Conservation (phyloP, 2,888 invertebrate species). For the Apantesis nais region DNA sequence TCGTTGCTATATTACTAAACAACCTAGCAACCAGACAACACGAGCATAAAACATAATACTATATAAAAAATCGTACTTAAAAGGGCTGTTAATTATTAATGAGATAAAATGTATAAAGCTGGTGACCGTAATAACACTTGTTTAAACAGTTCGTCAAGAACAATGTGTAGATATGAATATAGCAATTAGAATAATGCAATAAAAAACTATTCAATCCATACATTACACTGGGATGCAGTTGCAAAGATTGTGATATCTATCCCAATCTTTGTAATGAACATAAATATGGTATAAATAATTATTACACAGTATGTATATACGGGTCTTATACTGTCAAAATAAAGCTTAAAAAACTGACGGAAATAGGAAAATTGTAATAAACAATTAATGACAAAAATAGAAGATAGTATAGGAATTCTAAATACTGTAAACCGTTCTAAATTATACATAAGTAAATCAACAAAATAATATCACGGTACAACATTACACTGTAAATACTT, state of each 20-base stretch:
- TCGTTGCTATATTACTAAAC: constrained; percentile 35
- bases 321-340: not conserved
- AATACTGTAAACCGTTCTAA: not conserved
- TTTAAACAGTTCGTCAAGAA: constrained; percentile 35
- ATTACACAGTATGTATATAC: not conserved
- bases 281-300: too few relatives aligned
- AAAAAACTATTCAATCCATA: constrained; percentile 34
- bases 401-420: constrained; percentile 21
- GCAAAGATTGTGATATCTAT: constrained; percentile 16
- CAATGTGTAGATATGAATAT: constrained; percentile 29
- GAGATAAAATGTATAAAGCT: constrained; percentile 37
- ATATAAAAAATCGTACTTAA: constrained; percentile 39
- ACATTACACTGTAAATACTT: constrained; percentile 7
- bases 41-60: constrained; percentile 41
- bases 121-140: constrained; percentile 41
- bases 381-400: constrained; percentile 27
- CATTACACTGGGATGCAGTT: constrained; percentile 25
- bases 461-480: constrained; percentile 2
- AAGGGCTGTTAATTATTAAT: constrained; percentile 34
- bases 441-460: constrained; percentile 14
- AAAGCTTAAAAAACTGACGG: constrained; percentile 28
- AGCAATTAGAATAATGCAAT: constrained; percentile 27
- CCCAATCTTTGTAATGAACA: too few relatives aligned
- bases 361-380: constrained; percentile 36
- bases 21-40: constrained; percentile 26